phyloP scores from a whole-genome alignment of 2,888 invertebrate genomes.

The Drosophila seclusa region DNA sequence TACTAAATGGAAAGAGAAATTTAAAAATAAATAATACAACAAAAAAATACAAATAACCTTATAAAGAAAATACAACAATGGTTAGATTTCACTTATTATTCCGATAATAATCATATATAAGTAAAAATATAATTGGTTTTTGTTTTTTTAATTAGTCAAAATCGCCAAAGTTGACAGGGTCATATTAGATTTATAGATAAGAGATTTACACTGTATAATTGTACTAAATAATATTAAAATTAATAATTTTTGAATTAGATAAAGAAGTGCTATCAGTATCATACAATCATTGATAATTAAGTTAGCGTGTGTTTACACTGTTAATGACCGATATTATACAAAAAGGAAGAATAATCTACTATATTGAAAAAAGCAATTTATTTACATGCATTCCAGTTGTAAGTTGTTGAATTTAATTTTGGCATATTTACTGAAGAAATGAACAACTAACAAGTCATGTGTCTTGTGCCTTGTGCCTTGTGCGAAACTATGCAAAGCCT shows the following conservation, averaged over 20 bases:
- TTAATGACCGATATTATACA: not conserved
- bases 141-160: not conserved
- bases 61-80: not conserved
- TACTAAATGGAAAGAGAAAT: not conserved
- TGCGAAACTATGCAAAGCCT: slow-evolving; percentile 18
- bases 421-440: slow-evolving; percentile 19
- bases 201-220: not conserved
- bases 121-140: not conserved
- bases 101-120: not conserved
- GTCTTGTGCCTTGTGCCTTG: not conserved
- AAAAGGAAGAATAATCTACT: not conserved
- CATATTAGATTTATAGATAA: not conserved
- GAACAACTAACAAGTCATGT: slow-evolving; percentile 8
- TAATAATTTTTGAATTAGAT: not conserved
- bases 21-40: not conserved
- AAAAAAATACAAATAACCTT: not conserved
- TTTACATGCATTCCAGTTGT: slow-evolving; percentile 1
- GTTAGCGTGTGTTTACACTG: not conserved
- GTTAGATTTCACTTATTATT: not conserved
- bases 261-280: not conserved
- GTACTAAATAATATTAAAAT: not conserved
- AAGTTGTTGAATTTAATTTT: not conserved
- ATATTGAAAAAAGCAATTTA: not conserved
- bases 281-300: not conserved
- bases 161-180: not conserved